Evolutionary conservation across 2,888 invertebrate species (phyloP).

Genomic region (Melipona bicolor): DNA sequence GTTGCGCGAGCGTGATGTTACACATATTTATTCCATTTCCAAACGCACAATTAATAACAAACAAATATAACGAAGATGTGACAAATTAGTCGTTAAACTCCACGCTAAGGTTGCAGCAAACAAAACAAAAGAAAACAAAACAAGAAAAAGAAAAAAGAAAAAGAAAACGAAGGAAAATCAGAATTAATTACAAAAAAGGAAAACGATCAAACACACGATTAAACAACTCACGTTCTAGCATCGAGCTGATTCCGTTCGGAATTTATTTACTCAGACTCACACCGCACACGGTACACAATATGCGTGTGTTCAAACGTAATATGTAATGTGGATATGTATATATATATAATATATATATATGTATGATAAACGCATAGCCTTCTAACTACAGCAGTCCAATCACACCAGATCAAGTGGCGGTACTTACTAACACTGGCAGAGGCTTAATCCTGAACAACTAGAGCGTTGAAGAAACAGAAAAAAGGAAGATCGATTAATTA

Average conservation of each 20-base stretch:
- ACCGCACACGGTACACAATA: constrained; percentile 41
- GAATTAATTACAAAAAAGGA: not conserved
- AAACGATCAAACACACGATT: constrained; percentile 8
- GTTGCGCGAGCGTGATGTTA: not conserved
- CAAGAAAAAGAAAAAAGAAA: not conserved
- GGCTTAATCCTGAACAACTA: constrained; percentile 99
- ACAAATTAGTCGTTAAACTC: constrained; percentile 13
- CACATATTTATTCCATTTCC: not conserved
- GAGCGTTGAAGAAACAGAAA: constrained; percentile 86
- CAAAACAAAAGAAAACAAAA: not conserved
- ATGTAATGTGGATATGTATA: constrained; percentile 43
- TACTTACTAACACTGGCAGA: constrained; percentile 99
- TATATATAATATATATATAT: constrained; percentile 29
- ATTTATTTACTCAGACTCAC: constrained; percentile 57
- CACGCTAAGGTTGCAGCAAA: not conserved
- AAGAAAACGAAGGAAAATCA: not conserved
- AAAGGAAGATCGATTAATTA: constrained; percentile 79
- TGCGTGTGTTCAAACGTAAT: constrained; percentile 52
- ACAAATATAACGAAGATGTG: not conserved
- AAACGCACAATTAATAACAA: constrained; percentile 2
- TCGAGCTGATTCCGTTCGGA: not conserved
- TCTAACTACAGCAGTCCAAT: constrained; percentile 85
- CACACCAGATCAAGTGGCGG: constrained; percentile 85
- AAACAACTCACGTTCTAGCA: constrained; percentile 3
- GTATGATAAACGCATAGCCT: constrained; percentile 81